Evolutionary conservation across 2,113 vertebrate species (phyloP).

Genomic region (Myotis davidii): DNA sequence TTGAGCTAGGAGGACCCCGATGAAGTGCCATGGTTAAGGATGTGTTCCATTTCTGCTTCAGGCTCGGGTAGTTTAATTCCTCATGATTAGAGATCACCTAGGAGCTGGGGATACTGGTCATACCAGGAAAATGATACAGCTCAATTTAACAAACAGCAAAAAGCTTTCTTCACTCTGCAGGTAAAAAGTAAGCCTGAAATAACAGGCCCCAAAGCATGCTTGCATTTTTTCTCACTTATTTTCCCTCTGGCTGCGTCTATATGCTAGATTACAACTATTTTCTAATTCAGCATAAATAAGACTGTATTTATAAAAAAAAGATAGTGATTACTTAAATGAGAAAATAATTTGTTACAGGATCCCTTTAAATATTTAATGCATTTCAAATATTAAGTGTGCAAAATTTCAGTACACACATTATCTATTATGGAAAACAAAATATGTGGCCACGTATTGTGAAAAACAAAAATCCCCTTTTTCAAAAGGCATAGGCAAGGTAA

Average conservation of each 20-base stretch:
- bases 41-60: background rate
- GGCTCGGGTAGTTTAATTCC: background rate
- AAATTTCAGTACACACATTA: background rate
- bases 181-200: background rate
- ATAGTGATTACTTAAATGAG: background rate
- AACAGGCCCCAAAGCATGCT: background rate
- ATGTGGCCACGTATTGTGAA: background rate
- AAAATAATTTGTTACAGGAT: slow-evolving; percentile 10
- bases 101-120: background rate
- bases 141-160: background rate
- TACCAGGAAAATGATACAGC: background rate
- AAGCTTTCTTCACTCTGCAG: background rate
- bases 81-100: background rate
- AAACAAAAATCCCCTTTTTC: slow-evolving; percentile 5
- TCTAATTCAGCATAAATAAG: background rate
- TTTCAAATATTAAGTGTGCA: slow-evolving; percentile 35
- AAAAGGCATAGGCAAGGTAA: background rate
- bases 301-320: slow-evolving; percentile 1
- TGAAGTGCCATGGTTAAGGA: background rate
- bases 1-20: background rate
- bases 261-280: background rate
- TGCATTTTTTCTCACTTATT: background rate
- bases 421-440: background rate
- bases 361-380: background rate
- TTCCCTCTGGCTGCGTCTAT: background rate